A percentile compares a stretch with the other conserved stretches of the same genome.
phyloP scores from a whole-genome alignment of 2,797 vertebrate genomes.

The Ctenochaetus hawaiiensis region DNA sequence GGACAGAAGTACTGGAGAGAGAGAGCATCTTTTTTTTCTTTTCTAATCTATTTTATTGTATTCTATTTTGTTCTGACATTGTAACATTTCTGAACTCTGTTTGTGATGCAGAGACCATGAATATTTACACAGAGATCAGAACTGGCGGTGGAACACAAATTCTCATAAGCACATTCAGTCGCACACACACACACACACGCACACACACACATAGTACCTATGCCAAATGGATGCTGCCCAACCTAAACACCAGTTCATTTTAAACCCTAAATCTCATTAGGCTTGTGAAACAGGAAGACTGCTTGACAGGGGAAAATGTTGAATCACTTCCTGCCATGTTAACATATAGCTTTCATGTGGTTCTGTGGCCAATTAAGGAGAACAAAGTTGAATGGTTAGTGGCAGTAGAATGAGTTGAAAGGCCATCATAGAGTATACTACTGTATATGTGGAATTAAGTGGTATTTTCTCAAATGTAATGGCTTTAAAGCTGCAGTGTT shows the following conservation, averaged over 20 bases:
- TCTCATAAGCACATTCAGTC: constrained; percentile 19
- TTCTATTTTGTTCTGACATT: constrained; percentile 30
- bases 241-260: constrained; percentile 81
- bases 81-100: constrained; percentile 58
- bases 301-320: constrained; percentile 77
- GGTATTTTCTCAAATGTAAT: constrained; percentile 34
- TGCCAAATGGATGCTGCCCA: constrained; percentile 76
- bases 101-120: constrained; percentile 75
- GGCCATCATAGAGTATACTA: constrained; percentile 40
- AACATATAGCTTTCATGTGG: constrained; percentile 78
- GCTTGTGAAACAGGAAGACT: constrained; percentile 68
- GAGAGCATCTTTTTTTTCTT: constrained; percentile 24
- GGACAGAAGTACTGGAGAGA: constrained; percentile 1
- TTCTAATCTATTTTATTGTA: not conserved
- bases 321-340: constrained; percentile 76
- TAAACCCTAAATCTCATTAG: constrained; percentile 81
- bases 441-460: constrained; percentile 33
- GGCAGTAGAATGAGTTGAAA: constrained; percentile 48
- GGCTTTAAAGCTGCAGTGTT: constrained; percentile 15
- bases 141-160: constrained; percentile 54
- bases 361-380: constrained; percentile 71
- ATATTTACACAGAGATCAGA: constrained; percentile 77
- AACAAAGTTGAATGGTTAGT: constrained; percentile 68
- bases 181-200: constrained; percentile 17
- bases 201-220: constrained; percentile 27